A percentile compares a stretch with the other conserved stretches of the same genome.
These are phyloP conservation scores for Erebia aethiops DNA, from an alignment of 2,888 invertebrate species.

Conservation along the genomic window DNA sequence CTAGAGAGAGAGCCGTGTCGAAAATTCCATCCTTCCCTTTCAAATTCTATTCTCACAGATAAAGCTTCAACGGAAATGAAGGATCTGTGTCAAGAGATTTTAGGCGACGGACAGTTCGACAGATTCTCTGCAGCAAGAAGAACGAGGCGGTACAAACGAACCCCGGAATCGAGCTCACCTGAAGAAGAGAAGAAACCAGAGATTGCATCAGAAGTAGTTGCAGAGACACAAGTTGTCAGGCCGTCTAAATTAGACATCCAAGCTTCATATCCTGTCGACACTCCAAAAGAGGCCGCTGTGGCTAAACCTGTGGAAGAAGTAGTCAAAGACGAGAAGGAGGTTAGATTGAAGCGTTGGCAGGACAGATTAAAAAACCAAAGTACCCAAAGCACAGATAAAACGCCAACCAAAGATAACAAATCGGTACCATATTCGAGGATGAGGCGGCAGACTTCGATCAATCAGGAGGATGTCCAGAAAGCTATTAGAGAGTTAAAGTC, in stretches of 20 bases:
- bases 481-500: slow-evolving; percentile 86
- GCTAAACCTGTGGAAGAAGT: slow-evolving; percentile 64
- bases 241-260: slow-evolving; percentile 80
- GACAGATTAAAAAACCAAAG: slow-evolving; percentile 85
- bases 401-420: slow-evolving; percentile 72
- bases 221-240: slow-evolving; percentile 80
- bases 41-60: slow-evolving; percentile 51
- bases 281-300: slow-evolving; percentile 55
- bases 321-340: slow-evolving; percentile 81
- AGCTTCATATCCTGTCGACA: slow-evolving; percentile 75
- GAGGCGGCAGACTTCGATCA: slow-evolving; percentile 87
- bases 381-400: slow-evolving; percentile 75
- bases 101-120: slow-evolving; percentile 92
- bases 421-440: slow-evolving; percentile 73
- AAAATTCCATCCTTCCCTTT: slow-evolving; percentile 71
- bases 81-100: slow-evolving; percentile 77
- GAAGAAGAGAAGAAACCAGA: slow-evolving; percentile 81
- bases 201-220: slow-evolving; percentile 68
- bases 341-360: slow-evolving; percentile 87
- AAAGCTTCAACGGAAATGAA: slow-evolving; percentile 70
- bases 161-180: slow-evolving; percentile 82
- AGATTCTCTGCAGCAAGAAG: slow-evolving; percentile 91
- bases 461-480: slow-evolving; percentile 87
- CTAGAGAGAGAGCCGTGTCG: slow-evolving; percentile 84
- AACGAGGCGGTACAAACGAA: slow-evolving; percentile 90